Percentiles rank a stretch among this genome's conserved stretches.
Conservation (phyloP, 2,797 vertebrate species). For the Chiloscyllium punctatum region DNA sequence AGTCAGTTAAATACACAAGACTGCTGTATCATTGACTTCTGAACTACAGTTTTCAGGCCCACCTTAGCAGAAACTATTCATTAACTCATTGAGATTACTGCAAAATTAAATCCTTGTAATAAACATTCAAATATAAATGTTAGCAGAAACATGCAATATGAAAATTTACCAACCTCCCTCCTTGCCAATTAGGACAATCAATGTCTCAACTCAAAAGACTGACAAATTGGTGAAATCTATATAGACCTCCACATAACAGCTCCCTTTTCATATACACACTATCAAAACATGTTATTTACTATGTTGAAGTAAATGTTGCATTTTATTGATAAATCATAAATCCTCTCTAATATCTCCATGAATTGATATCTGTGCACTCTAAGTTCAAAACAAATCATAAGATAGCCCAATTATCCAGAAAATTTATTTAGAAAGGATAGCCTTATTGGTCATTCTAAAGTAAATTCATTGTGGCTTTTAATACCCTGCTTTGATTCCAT, state of each 20-base stretch:
- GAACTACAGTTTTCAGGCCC: neutral
- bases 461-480: constrained; percentile 1
- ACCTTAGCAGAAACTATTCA: neutral
- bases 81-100: neutral
- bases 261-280: too few species aligned
- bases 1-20: neutral
- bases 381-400: neutral
- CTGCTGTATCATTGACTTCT: neutral
- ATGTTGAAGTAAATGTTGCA: too few species aligned
- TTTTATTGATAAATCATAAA: too few species aligned
- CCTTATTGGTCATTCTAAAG: neutral
- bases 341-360: too few species aligned
- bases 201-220: neutral
- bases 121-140: neutral
- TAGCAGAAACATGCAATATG: neutral
- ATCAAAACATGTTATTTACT: too few species aligned
- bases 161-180: neutral
- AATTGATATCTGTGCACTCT: neutral
- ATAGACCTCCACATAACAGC: neutral
- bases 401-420: neutral
- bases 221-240: neutral
- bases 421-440: neutral
- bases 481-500: neutral
- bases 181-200: neutral
- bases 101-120: neutral